phyloP scores from a whole-genome alignment of 1,140 invertebrate genomes.

The Leptonema lineaticorne region DNA sequence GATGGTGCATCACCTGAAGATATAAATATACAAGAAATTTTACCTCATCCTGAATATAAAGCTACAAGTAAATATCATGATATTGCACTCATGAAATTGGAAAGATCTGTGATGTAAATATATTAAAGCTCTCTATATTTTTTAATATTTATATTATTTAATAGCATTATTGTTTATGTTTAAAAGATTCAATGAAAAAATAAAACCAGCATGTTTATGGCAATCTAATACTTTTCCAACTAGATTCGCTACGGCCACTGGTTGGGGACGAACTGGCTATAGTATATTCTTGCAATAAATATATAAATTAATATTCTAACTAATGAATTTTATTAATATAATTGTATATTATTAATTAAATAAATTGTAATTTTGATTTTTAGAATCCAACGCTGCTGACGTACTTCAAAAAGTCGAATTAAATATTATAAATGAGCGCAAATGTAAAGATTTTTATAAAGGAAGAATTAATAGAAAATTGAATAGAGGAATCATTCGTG shows the following conservation, averaged over 20 bases:
- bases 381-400: slow-evolving; percentile 54
- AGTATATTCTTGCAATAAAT: neutral
- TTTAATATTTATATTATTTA: too few species aligned
- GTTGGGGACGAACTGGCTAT: slow-evolving; percentile 44
- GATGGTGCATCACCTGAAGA: slow-evolving; percentile 34
- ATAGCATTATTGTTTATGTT: too few species aligned
- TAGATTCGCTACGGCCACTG: slow-evolving; percentile 46
- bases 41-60: slow-evolving; percentile 54
- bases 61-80: slow-evolving; percentile 52
- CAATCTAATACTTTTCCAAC: slow-evolving; percentile 33
- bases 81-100: slow-evolving; percentile 49
- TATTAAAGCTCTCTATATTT: too few species aligned
- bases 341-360: neutral
- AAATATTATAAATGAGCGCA: slow-evolving; percentile 54
- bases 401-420: slow-evolving; percentile 61
- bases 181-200: slow-evolving; percentile 44
- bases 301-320: neutral
- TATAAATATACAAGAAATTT: slow-evolving; percentile 46
- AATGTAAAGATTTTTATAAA: slow-evolving; percentile 56
- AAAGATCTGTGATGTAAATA: too few species aligned
- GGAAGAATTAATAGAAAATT: slow-evolving; percentile 46
- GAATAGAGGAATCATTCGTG: slow-evolving; percentile 54
- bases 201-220: slow-evolving; percentile 59
- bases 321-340: neutral
- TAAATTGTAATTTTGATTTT: neutral